These are phyloP conservation scores for Papilio helenus DNA, from an alignment of 1,140 invertebrate genomes.

Conservation along the genomic window DNA sequence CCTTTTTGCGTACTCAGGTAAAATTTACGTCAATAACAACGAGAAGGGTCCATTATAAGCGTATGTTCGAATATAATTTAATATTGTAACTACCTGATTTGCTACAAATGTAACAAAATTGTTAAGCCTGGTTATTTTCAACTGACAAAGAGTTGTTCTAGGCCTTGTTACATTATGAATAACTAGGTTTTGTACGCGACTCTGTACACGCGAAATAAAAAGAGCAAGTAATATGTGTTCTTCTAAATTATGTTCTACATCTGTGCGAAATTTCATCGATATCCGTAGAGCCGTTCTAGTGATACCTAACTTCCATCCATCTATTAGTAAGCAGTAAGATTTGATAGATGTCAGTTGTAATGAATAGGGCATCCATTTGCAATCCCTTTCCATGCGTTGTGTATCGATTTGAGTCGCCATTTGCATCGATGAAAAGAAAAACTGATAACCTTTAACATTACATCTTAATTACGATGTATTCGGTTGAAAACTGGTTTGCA, in stretches of 20 bases:
- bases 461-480: not conserved
- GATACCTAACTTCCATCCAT: too few species aligned
- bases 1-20: not conserved
- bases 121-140: not conserved
- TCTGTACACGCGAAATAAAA: too few species aligned
- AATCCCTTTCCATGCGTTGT: not conserved
- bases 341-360: too few species aligned
- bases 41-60: not conserved
- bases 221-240: too few species aligned
- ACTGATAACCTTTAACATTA: not conserved
- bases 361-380: too few species aligned
- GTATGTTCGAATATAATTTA: not conserved
- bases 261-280: too few species aligned
- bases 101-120: not conserved
- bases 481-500: not conserved
- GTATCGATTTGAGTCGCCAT: not conserved
- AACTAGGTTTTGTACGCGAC: too few species aligned
- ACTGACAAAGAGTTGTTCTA: too few species aligned
- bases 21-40: constrained; percentile 10
- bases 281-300: too few species aligned
- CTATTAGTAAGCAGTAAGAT: too few species aligned
- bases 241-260: too few species aligned
- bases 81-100: not conserved
- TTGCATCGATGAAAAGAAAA: not conserved
- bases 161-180: too few species aligned